Percentiles rank a stretch among this genome's conserved stretches.
Evolutionary conservation across 2,113 vertebrate genomes (phyloP).

Genomic region (Glareola pratincola): DNA sequence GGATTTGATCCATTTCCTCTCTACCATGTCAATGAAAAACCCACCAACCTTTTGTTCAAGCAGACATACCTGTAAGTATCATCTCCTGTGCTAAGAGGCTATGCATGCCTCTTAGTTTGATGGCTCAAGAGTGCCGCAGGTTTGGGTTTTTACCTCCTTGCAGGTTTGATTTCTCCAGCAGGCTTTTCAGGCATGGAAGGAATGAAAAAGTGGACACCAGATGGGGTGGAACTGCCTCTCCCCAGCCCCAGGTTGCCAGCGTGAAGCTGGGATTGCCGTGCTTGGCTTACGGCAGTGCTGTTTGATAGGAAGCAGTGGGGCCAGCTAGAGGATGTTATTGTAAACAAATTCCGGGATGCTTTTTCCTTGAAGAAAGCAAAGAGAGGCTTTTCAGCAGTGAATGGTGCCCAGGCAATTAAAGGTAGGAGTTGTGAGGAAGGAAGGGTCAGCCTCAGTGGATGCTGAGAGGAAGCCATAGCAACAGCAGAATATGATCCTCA

Average conservation of each 20-base stretch:
- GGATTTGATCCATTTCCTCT: slow-evolving; percentile 95
- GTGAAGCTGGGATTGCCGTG: not conserved
- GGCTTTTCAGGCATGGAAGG: not conserved
- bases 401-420: not conserved
- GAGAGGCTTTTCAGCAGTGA: not conserved
- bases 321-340: not conserved
- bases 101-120: not conserved
- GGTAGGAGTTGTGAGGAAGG: not conserved
- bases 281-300: not conserved
- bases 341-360: not conserved
- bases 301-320: not conserved
- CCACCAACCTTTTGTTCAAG: slow-evolving; percentile 90
- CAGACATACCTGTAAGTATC: slow-evolving; percentile 90
- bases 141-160: not conserved
- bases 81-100: not conserved
- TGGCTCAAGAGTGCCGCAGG: not conserved
- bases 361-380: not conserved
- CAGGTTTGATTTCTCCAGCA: not conserved
- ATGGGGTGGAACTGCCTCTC: not conserved
- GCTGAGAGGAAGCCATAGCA: not conserved
- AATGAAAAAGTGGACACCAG: not conserved
- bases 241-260: not conserved
- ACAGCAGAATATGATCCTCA: not conserved
- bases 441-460: not conserved
- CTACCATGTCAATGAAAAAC: slow-evolving; percentile 95